These are phyloP conservation scores for Danionella cerebrum DNA, from an alignment of 2,113 vertebrate genomes.

Conservation along the genomic window DNA sequence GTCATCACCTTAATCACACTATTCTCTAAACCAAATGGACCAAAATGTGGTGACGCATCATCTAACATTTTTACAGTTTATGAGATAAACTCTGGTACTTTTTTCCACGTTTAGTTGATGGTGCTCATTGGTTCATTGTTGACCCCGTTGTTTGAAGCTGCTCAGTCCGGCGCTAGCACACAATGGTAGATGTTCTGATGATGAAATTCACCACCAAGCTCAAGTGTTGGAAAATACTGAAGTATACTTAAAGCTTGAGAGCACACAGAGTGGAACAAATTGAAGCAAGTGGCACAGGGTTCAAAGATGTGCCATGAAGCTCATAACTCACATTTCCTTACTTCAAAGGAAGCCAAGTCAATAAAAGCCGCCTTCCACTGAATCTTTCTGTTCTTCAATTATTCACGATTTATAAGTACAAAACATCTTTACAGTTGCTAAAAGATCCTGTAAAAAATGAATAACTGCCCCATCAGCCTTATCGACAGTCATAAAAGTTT, in stretches of 20 bases:
- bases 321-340: conserved; percentile 36
- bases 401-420: conserved; percentile 66
- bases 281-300: background rate
- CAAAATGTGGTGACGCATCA: too few relatives aligned
- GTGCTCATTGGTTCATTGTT: too few relatives aligned
- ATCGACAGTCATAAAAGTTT: conserved; percentile 60
- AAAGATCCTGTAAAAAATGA: conserved; percentile 54
- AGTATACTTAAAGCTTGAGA: background rate
- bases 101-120: too few relatives aligned
- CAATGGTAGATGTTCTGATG: too few relatives aligned
- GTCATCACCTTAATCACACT: too few relatives aligned
- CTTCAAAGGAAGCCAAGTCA: conserved; percentile 49
- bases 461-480: conserved; percentile 48
- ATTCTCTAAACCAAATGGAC: too few relatives aligned
- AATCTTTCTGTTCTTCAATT: conserved; percentile 61
- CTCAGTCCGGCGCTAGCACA: too few relatives aligned
- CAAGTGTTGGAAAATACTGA: too few relatives aligned
- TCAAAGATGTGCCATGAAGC: background rate
- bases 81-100: too few relatives aligned
- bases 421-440: conserved; percentile 54
- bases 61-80: too few relatives aligned
- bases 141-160: too few relatives aligned
- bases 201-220: too few relatives aligned
- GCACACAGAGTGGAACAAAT: background rate
- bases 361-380: conserved; percentile 51